phyloP scores from a whole-genome alignment of 2,113 vertebrate genomes.

The Misgurnus anguillicaudatus region DNA sequence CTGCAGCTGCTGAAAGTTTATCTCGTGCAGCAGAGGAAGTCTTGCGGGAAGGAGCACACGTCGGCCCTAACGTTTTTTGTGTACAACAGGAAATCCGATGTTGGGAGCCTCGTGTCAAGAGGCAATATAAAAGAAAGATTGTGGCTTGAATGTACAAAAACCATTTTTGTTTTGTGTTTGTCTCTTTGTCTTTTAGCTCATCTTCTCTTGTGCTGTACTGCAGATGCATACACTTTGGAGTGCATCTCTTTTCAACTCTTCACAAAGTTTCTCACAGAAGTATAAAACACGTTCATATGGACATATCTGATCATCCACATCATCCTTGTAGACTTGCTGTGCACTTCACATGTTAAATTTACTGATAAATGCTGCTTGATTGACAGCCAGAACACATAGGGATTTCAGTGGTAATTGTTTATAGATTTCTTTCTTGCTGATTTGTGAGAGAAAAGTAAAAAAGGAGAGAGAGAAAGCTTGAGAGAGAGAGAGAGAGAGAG shows the following conservation, averaged over 20 bases:
- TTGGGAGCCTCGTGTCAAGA: conserved; percentile 55
- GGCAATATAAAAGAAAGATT: conserved; percentile 40
- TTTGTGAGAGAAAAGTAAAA: conserved; percentile 66
- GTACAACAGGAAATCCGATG: conserved; percentile 75
- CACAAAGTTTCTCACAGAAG: conserved; percentile 4
- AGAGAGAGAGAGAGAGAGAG: conserved; percentile 37
- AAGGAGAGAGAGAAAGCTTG: conserved; percentile 6
- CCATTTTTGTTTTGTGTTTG: background rate
- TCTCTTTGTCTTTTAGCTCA: background rate
- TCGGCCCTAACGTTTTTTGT: conserved; percentile 51
- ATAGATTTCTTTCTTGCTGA: conserved; percentile 72
- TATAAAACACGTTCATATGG: background rate
- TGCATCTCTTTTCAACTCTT: background rate
- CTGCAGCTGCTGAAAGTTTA: conserved; percentile 70
- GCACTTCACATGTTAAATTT: background rate
- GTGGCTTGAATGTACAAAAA: conserved; percentile 3
- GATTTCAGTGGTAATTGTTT: conserved; percentile 59
- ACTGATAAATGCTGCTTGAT: background rate
- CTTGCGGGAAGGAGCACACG: conserved; percentile 58
- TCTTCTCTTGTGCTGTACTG: background rate
- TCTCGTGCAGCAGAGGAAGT: conserved; percentile 70
- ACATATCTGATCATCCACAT: background rate
- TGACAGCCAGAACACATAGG: background rate
- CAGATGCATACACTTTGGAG: background rate
- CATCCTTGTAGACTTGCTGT: conserved; percentile 48